Evolutionary conservation across 2,113 vertebrate species (phyloP).

Genomic region (Paramormyrops kingsleyae): DNA sequence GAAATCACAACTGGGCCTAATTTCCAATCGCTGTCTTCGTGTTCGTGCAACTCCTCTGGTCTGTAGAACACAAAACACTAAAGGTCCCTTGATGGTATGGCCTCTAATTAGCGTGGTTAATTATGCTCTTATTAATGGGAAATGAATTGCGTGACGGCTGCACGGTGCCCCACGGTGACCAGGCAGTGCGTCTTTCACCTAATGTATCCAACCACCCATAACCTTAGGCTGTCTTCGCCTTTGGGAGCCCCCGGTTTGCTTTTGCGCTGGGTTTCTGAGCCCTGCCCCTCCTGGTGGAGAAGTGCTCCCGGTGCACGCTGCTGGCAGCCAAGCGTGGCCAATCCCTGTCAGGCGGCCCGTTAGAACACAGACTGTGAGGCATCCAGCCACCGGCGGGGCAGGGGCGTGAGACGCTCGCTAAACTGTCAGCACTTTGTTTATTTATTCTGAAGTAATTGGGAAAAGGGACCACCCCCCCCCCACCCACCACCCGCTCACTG

Average conservation of each 20-base stretch:
- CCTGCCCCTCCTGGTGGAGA: neutral
- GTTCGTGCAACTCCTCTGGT: neutral
- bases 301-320: neutral
- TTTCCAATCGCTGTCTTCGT: neutral
- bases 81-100: neutral
- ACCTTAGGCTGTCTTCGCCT: neutral
- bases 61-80: neutral
- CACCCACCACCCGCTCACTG: too few relatives aligned
- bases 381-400: neutral
- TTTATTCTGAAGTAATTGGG: constrained; percentile 14
- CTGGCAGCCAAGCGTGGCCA: neutral
- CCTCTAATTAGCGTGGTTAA: neutral
- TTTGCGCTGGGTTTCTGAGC: neutral
- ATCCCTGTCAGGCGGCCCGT: neutral
- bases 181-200: neutral
- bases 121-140: neutral
- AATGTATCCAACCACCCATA: neutral
- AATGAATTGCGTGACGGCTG: neutral
- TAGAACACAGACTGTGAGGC: neutral
- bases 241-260: neutral
- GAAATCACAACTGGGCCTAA: neutral
- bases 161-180: neutral
- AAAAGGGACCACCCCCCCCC: neutral
- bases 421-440: constrained; percentile 9
- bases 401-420: neutral